Conservation (phyloP, 2,888 invertebrate species). For the Furcula furcula region DNA sequence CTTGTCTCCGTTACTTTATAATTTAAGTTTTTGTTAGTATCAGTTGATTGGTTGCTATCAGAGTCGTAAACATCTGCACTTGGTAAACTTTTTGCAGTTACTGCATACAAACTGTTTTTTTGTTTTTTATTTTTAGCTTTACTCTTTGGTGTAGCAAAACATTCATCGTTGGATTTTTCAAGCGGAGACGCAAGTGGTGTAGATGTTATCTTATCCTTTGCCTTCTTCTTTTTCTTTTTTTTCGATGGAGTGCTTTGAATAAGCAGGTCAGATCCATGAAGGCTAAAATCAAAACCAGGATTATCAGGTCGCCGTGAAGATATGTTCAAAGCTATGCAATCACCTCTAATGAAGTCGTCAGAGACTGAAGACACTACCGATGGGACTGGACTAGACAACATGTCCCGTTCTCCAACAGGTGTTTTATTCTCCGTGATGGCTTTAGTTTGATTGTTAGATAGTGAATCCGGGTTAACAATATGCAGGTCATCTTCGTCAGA, state of each 20-base stretch:
- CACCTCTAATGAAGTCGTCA: slow-evolving; percentile 74
- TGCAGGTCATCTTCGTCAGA: slow-evolving; percentile 70
- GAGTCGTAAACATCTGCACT: slow-evolving; percentile 81
- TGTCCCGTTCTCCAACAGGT: slow-evolving; percentile 39
- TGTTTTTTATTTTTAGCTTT: slow-evolving; percentile 71
- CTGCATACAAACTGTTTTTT: slow-evolving; percentile 61
- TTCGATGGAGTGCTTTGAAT: slow-evolving; percentile 57
- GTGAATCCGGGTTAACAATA: slow-evolving; percentile 34
- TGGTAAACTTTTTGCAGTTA: slow-evolving; percentile 58
- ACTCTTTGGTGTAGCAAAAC: slow-evolving; percentile 74
- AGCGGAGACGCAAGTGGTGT: slow-evolving; percentile 40
- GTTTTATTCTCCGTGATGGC: slow-evolving; percentile 29
- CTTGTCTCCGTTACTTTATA: slow-evolving; percentile 65
- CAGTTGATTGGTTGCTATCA: slow-evolving; percentile 75
- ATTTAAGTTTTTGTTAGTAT: slow-evolving; percentile 42
- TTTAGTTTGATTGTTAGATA: slow-evolving; percentile 27
- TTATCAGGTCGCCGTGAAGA: slow-evolving; percentile 60
- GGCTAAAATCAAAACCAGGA: slow-evolving; percentile 72
- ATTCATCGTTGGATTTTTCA: slow-evolving; percentile 43
- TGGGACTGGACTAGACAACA: slow-evolving; percentile 69
- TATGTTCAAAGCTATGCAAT: slow-evolving; percentile 75
- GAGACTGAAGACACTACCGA: slow-evolving; percentile 75
- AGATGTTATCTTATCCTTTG: slow-evolving; percentile 54
- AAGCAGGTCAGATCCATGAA: slow-evolving; percentile 70
- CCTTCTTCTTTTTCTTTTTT: slow-evolving; percentile 68